phyloP scores from a whole-genome alignment of 2,888 invertebrate species.

The Carpatolechia fugitivella region DNA sequence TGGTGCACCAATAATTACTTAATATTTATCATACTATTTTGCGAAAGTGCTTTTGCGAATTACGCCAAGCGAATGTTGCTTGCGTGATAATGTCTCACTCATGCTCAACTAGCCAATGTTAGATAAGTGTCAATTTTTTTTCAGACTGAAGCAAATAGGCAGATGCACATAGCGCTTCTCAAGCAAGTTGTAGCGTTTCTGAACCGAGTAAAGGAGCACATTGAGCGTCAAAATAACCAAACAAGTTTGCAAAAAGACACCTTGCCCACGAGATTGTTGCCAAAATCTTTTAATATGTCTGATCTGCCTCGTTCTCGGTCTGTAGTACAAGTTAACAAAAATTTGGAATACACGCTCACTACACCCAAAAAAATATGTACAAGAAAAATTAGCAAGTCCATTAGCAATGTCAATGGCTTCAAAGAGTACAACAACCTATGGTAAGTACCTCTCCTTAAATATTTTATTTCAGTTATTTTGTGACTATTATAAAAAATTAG shows the following conservation, averaged over 20 bases:
- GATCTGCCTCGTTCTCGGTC: conserved; percentile 67
- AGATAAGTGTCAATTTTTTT: conserved; percentile 43
- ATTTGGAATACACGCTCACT: conserved; percentile 47
- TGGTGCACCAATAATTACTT: conserved; percentile 47
- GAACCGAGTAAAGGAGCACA: conserved; percentile 83
- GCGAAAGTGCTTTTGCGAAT: conserved; percentile 34
- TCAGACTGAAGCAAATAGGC: conserved; percentile 84
- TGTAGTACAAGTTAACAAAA: conserved; percentile 63
- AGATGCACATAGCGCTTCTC: conserved; percentile 86
- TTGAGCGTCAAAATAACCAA: conserved; percentile 65
- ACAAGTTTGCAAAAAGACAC: conserved; percentile 35
- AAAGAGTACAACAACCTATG: conserved; percentile 54
- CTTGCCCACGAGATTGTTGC: conserved; percentile 31
- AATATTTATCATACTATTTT: conserved; percentile 9
- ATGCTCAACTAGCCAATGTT: conserved; percentile 29
- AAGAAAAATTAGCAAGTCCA: conserved; percentile 69
- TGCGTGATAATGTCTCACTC: background rate
- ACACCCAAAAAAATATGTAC: conserved; percentile 56
- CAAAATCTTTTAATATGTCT: conserved; percentile 44
- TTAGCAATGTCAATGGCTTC: conserved; percentile 64
- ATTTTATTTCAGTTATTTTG: too few species aligned
- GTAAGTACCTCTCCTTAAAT: conserved; percentile 36
- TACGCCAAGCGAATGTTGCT: conserved; percentile 25
- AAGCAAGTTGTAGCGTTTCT: conserved; percentile 84
- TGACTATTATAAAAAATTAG: too few species aligned